These are phyloP conservation scores for Mus musculus DNA, from an alignment of 2,113 vertebrate genomes.

Conservation along the genomic window DNA sequence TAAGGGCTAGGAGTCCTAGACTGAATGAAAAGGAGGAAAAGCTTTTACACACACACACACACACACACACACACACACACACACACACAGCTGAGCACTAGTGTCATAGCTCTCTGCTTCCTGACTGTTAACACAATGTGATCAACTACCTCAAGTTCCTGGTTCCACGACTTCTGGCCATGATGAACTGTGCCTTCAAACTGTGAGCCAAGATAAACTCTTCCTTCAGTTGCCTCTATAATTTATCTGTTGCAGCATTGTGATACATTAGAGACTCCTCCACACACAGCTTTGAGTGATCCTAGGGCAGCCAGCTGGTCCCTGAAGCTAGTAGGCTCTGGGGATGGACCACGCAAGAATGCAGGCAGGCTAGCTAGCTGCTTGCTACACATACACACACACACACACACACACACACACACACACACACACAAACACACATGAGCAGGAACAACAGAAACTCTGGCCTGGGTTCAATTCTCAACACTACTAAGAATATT, in stretches of 20 bases:
- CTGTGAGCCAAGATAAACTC: not conserved
- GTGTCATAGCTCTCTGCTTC: not conserved
- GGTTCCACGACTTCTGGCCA: not conserved
- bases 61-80: too few species aligned
- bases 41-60: too few species aligned
- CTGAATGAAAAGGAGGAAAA: not conserved
- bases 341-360: not conserved
- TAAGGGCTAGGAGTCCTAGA: not conserved
- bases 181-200: not conserved
- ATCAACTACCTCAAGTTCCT: not conserved
- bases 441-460: not conserved
- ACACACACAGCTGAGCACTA: not conserved
- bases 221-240: not conserved
- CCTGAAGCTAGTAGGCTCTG: not conserved
- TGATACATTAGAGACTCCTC: not conserved
- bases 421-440: not conserved
- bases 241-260: too few species aligned
- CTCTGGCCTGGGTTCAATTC: not conserved
- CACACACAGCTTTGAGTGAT: not conserved
- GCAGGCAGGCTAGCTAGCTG: too few species aligned
- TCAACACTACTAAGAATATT: not conserved
- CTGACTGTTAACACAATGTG: not conserved
- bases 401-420: not conserved
- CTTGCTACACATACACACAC: not conserved
- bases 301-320: not conserved